These are phyloP conservation scores for Antrozous pallidus DNA, from an alignment of 2,797 vertebrate genomes.

Conservation along the genomic window DNA sequence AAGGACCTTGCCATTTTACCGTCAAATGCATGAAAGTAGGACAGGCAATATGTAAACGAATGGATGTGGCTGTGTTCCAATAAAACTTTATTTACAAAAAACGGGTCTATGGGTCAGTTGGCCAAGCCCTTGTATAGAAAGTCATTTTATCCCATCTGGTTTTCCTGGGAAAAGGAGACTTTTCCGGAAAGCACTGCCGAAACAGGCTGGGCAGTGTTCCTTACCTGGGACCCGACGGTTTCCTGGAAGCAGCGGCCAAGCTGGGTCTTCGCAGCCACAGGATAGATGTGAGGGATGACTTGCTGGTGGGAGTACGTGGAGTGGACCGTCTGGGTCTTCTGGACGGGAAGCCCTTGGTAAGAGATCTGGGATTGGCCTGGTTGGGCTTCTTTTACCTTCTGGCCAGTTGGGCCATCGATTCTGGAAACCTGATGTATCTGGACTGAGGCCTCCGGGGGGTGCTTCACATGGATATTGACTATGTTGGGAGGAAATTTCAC, in stretches of 20 bases:
- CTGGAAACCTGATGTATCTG: constrained; percentile 98
- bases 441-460: constrained; percentile 96
- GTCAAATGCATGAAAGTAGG: background rate
- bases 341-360: constrained; percentile 89
- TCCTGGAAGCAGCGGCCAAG: constrained; percentile 98
- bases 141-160: background rate
- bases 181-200: background rate
- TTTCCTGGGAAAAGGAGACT: background rate
- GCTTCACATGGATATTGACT: constrained; percentile 98
- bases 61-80: background rate
- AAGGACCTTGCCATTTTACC: background rate
- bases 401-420: constrained; percentile 88
- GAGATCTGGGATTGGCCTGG: constrained; percentile 85
- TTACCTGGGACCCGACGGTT: constrained; percentile 93
- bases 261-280: constrained; percentile 91
- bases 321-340: constrained; percentile 90
- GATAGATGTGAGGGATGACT: constrained; percentile 88
- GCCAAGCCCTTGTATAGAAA: background rate
- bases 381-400: constrained; percentile 86
- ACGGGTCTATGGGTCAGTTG: background rate
- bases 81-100: constrained; percentile 29
- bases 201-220: constrained; percentile 25
- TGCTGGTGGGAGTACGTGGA: constrained; percentile 89
- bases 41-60: background rate
- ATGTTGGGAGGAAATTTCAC: constrained; percentile 91